Base-by-base conservation (phyloP, 2,888 invertebrate species). In the Troides helena region DNA sequence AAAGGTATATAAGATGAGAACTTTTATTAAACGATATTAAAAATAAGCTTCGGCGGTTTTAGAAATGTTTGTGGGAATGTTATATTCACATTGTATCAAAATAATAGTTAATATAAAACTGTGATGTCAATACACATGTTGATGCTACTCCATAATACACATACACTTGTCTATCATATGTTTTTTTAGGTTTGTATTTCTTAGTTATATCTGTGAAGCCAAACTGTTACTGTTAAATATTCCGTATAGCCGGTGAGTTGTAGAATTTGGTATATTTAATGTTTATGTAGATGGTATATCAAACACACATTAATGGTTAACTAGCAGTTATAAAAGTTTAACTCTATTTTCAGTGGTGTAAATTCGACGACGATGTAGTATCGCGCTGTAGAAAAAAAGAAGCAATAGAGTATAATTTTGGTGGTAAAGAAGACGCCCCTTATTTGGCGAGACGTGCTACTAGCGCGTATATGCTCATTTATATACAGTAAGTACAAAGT, bases 321-420 rank as follows among this genome's bases (percentile, higher is more conserved):
- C 18, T 50, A 50, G 18, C 2, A 50, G 50, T 50, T 3, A 50
- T 25, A 4, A 57, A 23, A 57, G 6, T 10, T 21, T 57, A 57
- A 58, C 12, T 23, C 3, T 64, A 8, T 56, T 60, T 66, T 75
- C 88, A 98, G 95, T 99, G 98, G 98, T 99, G 98, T 92, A 99
- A 99, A 87, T 99, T 99, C 90, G 99, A 99, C 85, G 99, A 99
- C 86, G 99, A 99, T 88, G 99, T 99, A n/a, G 99, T 99, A 2
- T 98, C 98, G 5, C 95, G 97, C 68, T 99, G 99, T 92, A 96
- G 97, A 68, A 98, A 97, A 85, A 95, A 96, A 82, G 99, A 99
- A 89, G 99, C 99, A 21, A 97, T 99, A 72, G 98, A 99, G 81
- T 96, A 98, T 88, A 99, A 99, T 89, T 99, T 96, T 86, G 99